Base-by-base conservation (phyloP, 2,797 vertebrate genomes). In the Poecilia velifera region DNA sequence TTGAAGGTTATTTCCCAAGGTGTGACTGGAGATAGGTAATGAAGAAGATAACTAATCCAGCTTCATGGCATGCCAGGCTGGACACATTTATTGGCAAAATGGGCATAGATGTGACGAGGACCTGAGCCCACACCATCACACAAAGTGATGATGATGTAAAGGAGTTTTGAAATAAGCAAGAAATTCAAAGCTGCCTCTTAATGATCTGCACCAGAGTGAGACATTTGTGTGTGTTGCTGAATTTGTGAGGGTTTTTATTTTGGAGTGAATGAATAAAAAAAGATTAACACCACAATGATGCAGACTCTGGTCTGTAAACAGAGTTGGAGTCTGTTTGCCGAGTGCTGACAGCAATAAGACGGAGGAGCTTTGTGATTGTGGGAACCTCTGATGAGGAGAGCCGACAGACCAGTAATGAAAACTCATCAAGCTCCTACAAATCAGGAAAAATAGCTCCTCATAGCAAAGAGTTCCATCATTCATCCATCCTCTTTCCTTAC, bases 341-440 rank as follows among this genome's bases (percentile, higher is more conserved):
- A 83, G 46, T 70, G 53, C 75, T 89, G 91, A 91, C 86, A 85
- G 79, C 79, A 74, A 59, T 79, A 73, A 78, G 76, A 78, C 82
- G 82, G 75, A 76, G 64, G 74, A 87, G 82, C 84, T 83, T 78
- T 82, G 88, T 77, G 80, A 80, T 74, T 73, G 68, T 16, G 46
- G 75, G 72, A 73, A 91, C 77, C 82, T 49, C 47, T 1, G 73
- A 81, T 68, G 47, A 73, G 68, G 13, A 16, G 43, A 78, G 78
- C 71, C 84, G 86, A 90, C 84, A 76, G 41, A 78, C 45, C 51
- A 66, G 79, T 86, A 76, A 87, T 86, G 76, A 76, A 77, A 91
- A 90, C 85, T 86, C 71, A 83, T 74, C 87, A 80, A 76, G 68
- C 70, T 78, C 78, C 78, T 10, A 82, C 16, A 78, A 76, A 82